Evolutionary conservation across 2,797 vertebrate genomes (phyloP).

Genomic region (Eulemur mongoz): DNA sequence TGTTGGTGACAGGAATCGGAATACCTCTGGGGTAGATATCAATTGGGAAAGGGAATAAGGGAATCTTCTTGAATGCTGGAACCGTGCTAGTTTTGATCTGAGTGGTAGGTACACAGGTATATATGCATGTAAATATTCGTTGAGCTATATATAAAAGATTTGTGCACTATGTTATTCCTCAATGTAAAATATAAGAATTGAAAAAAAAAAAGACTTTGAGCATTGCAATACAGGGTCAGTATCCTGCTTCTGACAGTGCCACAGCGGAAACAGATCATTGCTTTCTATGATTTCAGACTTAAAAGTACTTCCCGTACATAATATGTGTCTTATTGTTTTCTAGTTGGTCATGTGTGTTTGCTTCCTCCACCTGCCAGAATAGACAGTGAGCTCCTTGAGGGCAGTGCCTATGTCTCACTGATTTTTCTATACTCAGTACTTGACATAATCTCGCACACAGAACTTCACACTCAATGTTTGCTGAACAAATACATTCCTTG

Average conservation of each 20-base stretch:
- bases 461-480: neutral
- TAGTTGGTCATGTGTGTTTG: neutral
- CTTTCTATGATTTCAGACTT: neutral
- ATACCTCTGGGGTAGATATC: neutral
- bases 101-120: neutral
- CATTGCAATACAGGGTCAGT: neutral
- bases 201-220: neutral
- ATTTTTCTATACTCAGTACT: neutral
- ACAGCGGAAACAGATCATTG: neutral
- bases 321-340: neutral
- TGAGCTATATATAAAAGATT: neutral
- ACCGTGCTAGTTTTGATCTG: slow-evolving; percentile 2
- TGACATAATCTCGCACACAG: neutral
- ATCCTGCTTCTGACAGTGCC: neutral
- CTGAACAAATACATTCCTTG: neutral
- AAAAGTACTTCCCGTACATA: neutral
- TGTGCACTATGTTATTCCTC: neutral
- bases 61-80: neutral
- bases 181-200: neutral
- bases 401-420: neutral
- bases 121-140: neutral
- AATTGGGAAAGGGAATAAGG: neutral
- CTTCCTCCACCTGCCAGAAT: neutral
- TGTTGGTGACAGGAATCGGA: neutral
- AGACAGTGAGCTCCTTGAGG: neutral